A percentile compares a stretch with the other conserved stretches of the same genome.
These are phyloP conservation scores for Plectropomus leopardus DNA, from an alignment of 2,113 vertebrate species.

Conservation along the genomic window DNA sequence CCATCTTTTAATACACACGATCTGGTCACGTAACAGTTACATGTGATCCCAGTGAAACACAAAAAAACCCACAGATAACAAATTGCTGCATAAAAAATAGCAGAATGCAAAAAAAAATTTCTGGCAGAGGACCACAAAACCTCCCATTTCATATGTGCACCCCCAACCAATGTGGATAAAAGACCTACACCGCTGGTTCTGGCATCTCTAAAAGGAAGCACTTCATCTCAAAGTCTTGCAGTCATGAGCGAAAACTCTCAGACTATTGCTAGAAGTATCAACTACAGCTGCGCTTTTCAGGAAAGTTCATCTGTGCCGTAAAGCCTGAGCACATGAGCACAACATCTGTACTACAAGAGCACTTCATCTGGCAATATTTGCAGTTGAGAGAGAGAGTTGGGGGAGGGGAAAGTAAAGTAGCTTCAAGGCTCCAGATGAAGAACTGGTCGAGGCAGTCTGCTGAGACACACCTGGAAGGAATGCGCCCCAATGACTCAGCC, in stretches of 20 bases:
- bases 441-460: conserved; percentile 66
- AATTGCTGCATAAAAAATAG: no score
- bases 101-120: no score
- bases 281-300: conserved; percentile 7
- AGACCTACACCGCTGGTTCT: no score
- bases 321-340: not conserved
- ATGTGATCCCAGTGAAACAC: no score
- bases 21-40: no score
- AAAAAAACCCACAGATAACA: no score
- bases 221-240: not conserved
- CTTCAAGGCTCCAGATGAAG: conserved; percentile 12
- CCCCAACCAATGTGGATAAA: no score
- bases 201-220: not conserved
- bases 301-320: not conserved
- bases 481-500: conserved; percentile 42
- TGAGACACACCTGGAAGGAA: conserved; percentile 57
- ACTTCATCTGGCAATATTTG: not conserved
- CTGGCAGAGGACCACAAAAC: no score
- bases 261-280: not conserved
- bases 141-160: no score
- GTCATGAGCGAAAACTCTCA: conserved; percentile 30
- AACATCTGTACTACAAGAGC: not conserved
- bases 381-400: not conserved
- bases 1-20: no score
- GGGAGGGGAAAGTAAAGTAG: not conserved